These are phyloP conservation scores for Crematogaster levior DNA, from an alignment of 2,888 invertebrate species.

Conservation along the genomic window DNA sequence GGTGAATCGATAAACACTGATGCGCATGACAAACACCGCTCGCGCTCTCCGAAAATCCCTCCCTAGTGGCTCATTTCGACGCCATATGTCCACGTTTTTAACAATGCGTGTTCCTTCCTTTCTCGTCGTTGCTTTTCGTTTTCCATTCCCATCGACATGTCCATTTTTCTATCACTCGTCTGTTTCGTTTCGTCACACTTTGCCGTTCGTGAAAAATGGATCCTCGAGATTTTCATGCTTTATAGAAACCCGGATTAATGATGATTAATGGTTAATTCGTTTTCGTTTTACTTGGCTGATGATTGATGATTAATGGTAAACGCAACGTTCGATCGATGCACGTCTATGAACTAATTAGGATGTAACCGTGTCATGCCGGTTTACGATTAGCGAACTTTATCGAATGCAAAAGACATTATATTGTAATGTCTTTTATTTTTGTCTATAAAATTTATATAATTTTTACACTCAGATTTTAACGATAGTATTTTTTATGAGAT, in stretches of 20 bases:
- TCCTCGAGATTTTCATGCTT: slow-evolving; percentile 10
- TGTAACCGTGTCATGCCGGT: background rate
- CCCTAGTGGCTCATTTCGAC: slow-evolving; percentile 76
- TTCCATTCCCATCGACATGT: background rate
- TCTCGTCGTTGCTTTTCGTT: background rate
- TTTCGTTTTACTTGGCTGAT: background rate
- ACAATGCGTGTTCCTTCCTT: slow-evolving; percentile 65
- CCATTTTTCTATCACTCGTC: slow-evolving; percentile 8
- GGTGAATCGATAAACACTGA: slow-evolving; percentile 58
- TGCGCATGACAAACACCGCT: slow-evolving; percentile 58
- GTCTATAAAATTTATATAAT: too few species aligned
- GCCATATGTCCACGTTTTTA: slow-evolving; percentile 79
- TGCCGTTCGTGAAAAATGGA: background rate
- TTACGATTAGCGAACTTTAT: background rate
- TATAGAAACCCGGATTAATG: background rate
- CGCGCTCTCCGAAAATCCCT: slow-evolving; percentile 47
- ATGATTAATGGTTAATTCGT: slow-evolving; percentile 30
- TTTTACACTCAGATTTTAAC: background rate
- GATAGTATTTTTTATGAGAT: background rate
- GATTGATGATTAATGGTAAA: slow-evolving; percentile 23
- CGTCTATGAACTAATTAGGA: slow-evolving; percentile 28
- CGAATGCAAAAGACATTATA: background rate
- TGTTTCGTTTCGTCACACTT: slow-evolving; percentile 28
- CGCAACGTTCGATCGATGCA: slow-evolving; percentile 4
- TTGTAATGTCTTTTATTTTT: background rate